A percentile compares a stretch with the other conserved stretches of the same genome.
Conservation (phyloP, 2,888 invertebrate genomes). For the Coenonympha glycerion region DNA sequence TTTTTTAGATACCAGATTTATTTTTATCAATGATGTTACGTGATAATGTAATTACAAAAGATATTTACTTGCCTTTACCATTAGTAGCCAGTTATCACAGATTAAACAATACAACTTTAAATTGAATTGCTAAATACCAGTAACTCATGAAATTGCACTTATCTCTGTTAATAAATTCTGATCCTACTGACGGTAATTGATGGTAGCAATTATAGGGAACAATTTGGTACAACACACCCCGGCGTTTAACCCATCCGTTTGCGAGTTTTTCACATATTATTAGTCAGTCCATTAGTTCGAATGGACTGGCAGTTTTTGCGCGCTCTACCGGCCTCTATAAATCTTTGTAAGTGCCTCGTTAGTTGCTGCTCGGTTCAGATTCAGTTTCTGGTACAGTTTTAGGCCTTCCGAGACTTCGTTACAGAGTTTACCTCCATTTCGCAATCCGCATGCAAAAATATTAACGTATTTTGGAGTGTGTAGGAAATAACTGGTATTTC, state of each 20-base stretch:
- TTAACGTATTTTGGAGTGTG: not conserved
- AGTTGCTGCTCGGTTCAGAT: slow-evolving; percentile 58
- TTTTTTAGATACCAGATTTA: too few species aligned
- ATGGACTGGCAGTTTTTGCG: slow-evolving; percentile 41
- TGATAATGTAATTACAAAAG: too few species aligned
- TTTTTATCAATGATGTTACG: too few species aligned
- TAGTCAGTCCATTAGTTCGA: slow-evolving; percentile 18
- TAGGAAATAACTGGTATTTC: not conserved
- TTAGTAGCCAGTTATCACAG: too few species aligned
- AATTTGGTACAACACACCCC: slow-evolving; percentile 1
- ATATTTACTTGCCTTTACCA: too few species aligned
- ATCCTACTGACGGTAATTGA: not conserved
- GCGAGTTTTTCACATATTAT: slow-evolving; percentile 19
- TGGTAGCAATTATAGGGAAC: slow-evolving; percentile 5
- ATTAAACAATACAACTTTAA: too few species aligned
- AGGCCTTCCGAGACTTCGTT: slow-evolving; percentile 15
- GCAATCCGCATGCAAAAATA: not conserved
- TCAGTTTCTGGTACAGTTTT: slow-evolving; percentile 47
- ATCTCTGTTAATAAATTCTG: not conserved
- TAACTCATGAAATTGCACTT: not conserved
- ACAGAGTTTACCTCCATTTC: slow-evolving; percentile 22
- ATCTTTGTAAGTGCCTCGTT: slow-evolving; percentile 65
- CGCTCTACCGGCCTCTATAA: slow-evolving; percentile 55
- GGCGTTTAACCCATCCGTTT: slow-evolving; percentile 8
- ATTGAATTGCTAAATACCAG: too few species aligned